Evolutionary conservation across 1,140 invertebrate genomes (phyloP), one percentile per base, ranked within the genome.

Genomic region (Potamilus streckersoni): DNA sequence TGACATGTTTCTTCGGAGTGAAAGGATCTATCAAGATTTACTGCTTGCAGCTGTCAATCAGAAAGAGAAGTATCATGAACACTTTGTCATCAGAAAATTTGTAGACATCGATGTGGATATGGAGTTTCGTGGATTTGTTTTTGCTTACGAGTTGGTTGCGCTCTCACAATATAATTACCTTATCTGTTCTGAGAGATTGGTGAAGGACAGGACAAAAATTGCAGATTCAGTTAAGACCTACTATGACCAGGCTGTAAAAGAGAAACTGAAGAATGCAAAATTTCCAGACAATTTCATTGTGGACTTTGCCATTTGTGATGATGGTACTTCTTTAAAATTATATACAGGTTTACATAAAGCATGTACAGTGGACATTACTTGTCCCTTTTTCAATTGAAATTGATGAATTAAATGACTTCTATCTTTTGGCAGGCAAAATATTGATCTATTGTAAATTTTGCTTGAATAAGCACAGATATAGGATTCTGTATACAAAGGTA

Each of bases 61-160:
- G 27, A 65, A 75, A 67, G 77, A 82, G 13, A 72, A 77, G 31
- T 87, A 84, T 69, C 56, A 82, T 56, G 85, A 87, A 80, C 80
- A 86, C 76, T 86, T 85, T 73, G 82, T 87, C 4, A 76, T 87
- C 13, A 61, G 86, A 69, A 71, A 83, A 71, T 87, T 86, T 76
- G 77, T 85, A 17, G 70, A 82, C 58, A 85, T 87, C 23, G 83
- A 86, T 75, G 81, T 86, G 8, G 86, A 87, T 71, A 87, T 87
- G 86, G 86, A 87, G 66, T 87, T 87, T 74, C 74, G 86, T 65
- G 84, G 84, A 17, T 87, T 86, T 84, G 86, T 86, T 19, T 86
- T 66, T 63, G 61, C 80, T 49, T 60, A 78, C 55, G 55, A 78
- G 19, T 61, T 87, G 17, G 78, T 74, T 27, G 85, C 85, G 14